A percentile compares a stretch with the other conserved stretches of the same genome.
These are phyloP conservation scores for Sphaerodactylus townsendi DNA, from an alignment of 2,113 vertebrate species.

Conservation along the genomic window DNA sequence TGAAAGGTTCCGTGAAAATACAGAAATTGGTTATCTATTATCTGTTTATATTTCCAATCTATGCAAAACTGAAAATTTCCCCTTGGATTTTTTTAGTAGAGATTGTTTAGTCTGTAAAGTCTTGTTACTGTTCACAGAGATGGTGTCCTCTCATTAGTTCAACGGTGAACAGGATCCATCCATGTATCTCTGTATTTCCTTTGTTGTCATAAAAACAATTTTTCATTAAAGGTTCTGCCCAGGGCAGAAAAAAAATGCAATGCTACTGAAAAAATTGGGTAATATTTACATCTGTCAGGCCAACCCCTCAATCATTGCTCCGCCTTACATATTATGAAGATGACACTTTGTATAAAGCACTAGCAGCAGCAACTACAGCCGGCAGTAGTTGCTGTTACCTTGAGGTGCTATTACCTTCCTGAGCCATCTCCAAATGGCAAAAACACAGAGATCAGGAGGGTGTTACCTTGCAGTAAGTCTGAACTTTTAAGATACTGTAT, in stretches of 20 bases:
- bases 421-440: constrained; percentile 39
- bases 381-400: neutral
- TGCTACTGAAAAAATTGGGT: constrained; percentile 59
- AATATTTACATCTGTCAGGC: constrained; percentile 62
- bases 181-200: constrained; percentile 51
- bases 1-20: neutral
- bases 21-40: neutral
- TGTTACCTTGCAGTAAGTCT: constrained; percentile 68
- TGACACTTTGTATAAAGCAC: constrained; percentile 58
- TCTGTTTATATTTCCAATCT: neutral
- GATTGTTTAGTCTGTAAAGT: constrained; percentile 57
- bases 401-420: constrained; percentile 46
- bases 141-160: constrained; percentile 26
- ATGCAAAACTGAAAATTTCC: constrained; percentile 24
- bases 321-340: constrained; percentile 67
- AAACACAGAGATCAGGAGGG: constrained; percentile 37
- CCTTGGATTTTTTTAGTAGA: constrained; percentile 29
- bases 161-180: constrained; percentile 12
- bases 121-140: constrained; percentile 38
- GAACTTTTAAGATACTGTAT: constrained; percentile 26
- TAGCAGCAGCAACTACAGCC: constrained; percentile 23
- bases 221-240: constrained; percentile 71
- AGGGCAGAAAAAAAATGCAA: constrained; percentile 52
- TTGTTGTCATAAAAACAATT: constrained; percentile 59
- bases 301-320: constrained; percentile 63